Evolutionary conservation across 1,140 invertebrate genomes (phyloP), one percentile per base, ranked within the genome.

Genomic region (Reticulitermes speratus): DNA sequence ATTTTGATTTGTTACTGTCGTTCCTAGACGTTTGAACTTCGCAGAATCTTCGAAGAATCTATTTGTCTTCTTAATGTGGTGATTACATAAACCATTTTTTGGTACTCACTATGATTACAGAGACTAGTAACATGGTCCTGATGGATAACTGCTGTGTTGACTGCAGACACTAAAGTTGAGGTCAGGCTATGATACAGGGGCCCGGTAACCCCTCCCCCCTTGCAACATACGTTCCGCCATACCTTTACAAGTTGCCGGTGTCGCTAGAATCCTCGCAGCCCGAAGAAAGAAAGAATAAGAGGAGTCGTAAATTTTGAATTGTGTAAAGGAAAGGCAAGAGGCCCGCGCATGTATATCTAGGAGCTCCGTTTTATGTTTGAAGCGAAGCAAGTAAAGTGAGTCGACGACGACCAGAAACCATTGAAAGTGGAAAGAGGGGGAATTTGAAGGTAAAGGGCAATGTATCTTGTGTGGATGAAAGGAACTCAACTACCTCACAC

Each of bases 271-370:
- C n/a, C 65, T 83, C 52, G n/a, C 30, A 84, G 45, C 7, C 25
- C 16, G 45, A 44, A 45, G 45, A 45, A 52, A 65, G 32, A 84
- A 52, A 30, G 82, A 84, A 84, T 84, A 84, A 5, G 52, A 55
- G 55, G 55, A 86, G 83, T 84, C 86, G 86, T 86, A 86, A 86
- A 86, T 86, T 86, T 84, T 25, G 55, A 84, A 21, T 32, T 82
- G 86, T 86, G 83, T 86, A 86, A 86, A 84, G 59, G 83, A 32
- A 85, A 75, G 85, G 45, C 75, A 85, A 84, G 16, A 44, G 81
- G 25, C n/a, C 81, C 81, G 81, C 81, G 38, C 38, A 84, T 84
- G 83, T 84, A 84, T 84, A 75, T 75, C 65, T 84, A 25, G 83
- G 32, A 84, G 83, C 83, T 84, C 83, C 38, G 16, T 84, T 84